Evolutionary conservation across 2,797 vertebrate genomes (phyloP), one percentile per base, ranked within the genome.

Genomic region (Melanotaenia parkinsoni): DNA sequence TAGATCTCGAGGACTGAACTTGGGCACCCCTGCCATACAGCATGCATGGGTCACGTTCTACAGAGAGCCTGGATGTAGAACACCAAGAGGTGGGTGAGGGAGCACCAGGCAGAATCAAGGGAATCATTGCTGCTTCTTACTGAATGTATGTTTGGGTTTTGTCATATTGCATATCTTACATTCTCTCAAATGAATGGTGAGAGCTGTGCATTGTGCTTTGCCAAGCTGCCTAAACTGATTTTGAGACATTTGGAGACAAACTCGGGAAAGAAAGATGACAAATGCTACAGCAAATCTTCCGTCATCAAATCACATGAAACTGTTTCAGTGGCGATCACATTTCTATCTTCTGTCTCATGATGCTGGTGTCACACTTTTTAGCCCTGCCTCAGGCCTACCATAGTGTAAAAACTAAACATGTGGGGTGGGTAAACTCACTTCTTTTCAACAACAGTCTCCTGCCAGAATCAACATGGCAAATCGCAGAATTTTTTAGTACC

Each of bases 21-120:
- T 28, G 28, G 28, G 28, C 26, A 26, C 26, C 26, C 26, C 26
- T 26, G 26, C 26, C 26, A 26, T 26, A 26, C 26, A 26, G 26
- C 1, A 26, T 26, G 26, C 26, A 26, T 26, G 26, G 26, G 26
- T 26, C 26, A 26, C 13, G 0, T 74, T 69, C 40, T 65, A 22
- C 51, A 68, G 28, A 56, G 18, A 58, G 45, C 73, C 45, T 63
- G 63, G 76, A 58, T 64, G 33, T 43, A 14, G n/a, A 30, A 61
- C 24, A 56, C 24, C 16, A 37, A n/a, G n/a, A 11, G 47, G n/a
- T 24, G n/a, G 8, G 2, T 24, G 22, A 53, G 22, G 24, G 51
- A 53, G 3, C 22, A 22, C 18, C 24, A 5, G 51, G 24, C 51
- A 12, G 22, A 53, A 53, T 12, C 50, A 12, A 3, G 22, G 45